Percentiles rank a stretch among this genome's conserved stretches.
These are phyloP conservation scores for Catostylus mosaicus DNA, from an alignment of 30 jellyfish, hydroid and myxozoan species.

Conservation along the genomic window DNA sequence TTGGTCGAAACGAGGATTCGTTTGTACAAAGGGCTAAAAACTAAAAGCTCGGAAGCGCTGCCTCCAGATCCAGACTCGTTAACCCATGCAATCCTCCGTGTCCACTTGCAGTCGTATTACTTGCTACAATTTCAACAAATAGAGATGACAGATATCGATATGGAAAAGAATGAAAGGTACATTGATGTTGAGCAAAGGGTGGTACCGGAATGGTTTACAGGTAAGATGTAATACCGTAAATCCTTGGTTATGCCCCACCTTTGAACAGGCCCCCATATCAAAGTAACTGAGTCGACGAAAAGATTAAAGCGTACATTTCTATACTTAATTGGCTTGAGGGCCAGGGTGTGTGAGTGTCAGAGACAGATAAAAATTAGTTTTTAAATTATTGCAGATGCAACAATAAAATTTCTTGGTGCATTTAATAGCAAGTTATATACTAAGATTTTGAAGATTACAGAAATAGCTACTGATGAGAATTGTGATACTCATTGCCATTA, in stretches of 20 bases:
- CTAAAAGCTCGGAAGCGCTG: conserved; percentile 50
- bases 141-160: background rate
- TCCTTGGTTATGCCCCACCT: background rate
- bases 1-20: conserved; percentile 64
- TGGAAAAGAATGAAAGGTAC: conserved; percentile 4
- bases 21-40: conserved; percentile 52
- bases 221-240: background rate
- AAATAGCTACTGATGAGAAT: background rate
- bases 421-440: no score
- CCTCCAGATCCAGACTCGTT: conserved; percentile 74
- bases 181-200: conserved; percentile 17
- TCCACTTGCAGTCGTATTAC: conserved; percentile 53
- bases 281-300: background rate
- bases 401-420: background rate
- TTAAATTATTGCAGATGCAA: background rate
- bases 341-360: background rate
- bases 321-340: background rate
- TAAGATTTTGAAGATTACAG: background rate
- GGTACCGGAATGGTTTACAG: conserved; percentile 31
- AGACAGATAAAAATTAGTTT: background rate
- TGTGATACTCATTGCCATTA: background rate
- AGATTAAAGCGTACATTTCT: background rate
- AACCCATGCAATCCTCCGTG: conserved; percentile 62
- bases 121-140: conserved; percentile 21
- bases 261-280: background rate